These are phyloP conservation scores for Cyprinella venusta DNA, from an alignment of 2,797 vertebrate species.

Conservation along the genomic window DNA sequence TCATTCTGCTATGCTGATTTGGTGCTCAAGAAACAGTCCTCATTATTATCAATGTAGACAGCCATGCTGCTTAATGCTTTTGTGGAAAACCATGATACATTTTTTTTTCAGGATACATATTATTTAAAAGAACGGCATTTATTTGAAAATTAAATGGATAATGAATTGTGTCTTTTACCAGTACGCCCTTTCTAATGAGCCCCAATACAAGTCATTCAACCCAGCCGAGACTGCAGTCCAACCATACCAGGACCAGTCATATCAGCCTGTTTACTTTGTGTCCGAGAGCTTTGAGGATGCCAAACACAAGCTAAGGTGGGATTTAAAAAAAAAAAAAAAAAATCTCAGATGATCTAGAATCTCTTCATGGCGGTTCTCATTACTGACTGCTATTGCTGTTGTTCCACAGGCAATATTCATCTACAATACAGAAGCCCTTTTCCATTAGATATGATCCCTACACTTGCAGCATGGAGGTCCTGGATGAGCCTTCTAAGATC, in stretches of 20 bases:
- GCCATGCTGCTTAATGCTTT: not conserved
- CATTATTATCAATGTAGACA: not conserved
- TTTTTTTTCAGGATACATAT: too few species aligned
- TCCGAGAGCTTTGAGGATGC: constrained; percentile 87
- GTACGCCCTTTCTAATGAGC: constrained; percentile 84
- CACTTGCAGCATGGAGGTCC: constrained; percentile 79
- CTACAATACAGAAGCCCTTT: constrained; percentile 81
- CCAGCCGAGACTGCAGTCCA: constrained; percentile 80
- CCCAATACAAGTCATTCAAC: constrained; percentile 80
- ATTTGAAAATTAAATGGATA: not conserved
- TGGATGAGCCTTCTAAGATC: constrained; percentile 78
- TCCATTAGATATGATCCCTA: constrained; percentile 78
- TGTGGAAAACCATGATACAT: not conserved
- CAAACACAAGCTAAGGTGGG: constrained; percentile 81
- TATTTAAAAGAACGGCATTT: not conserved
- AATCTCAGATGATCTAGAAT: too few species aligned
- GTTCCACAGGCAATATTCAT: constrained; percentile 76
- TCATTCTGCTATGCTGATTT: too few species aligned
- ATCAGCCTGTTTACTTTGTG: constrained; percentile 86
- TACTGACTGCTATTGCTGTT: not conserved
- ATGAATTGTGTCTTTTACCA: constrained; percentile 58
- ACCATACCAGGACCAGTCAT: constrained; percentile 83
- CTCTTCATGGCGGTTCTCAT: not conserved
- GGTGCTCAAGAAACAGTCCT: not conserved
- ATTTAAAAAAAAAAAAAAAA: too few species aligned